Evolutionary conservation across 2,113 vertebrate species (phyloP).

Genomic region (Semicossyphus pulcher): DNA sequence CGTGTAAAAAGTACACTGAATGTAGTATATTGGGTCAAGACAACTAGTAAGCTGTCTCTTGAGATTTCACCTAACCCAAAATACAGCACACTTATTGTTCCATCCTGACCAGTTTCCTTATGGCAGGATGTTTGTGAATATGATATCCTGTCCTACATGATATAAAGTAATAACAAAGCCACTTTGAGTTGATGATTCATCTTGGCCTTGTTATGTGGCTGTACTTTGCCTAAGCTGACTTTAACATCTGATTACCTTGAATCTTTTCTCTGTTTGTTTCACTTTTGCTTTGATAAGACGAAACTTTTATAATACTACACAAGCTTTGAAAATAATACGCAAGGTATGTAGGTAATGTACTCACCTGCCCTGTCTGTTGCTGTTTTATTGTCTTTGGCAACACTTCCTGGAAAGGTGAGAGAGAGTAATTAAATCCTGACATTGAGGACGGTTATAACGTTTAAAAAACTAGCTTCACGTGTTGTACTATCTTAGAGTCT

Average conservation of each 20-base stretch:
- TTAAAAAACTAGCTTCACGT: neutral
- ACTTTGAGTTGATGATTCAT: neutral
- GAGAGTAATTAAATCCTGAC: neutral
- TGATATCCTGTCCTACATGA: neutral
- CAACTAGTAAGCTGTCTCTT: neutral
- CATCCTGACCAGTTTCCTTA: too few relatives aligned
- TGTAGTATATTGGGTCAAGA: too few relatives aligned
- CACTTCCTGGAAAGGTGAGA: constrained; percentile 37
- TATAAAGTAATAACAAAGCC: neutral
- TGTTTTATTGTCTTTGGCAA: constrained; percentile 37
- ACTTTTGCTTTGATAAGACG: neutral
- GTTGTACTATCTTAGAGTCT: too few relatives aligned
- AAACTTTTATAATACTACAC: neutral
- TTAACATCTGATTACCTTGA: neutral
- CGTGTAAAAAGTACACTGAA: neutral
- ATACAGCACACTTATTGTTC: too few relatives aligned
- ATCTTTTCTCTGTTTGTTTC: neutral
- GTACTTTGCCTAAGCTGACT: neutral
- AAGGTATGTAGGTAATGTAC: neutral
- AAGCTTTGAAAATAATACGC: neutral
- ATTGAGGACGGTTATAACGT: neutral
- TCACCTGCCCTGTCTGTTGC: constrained; percentile 46
- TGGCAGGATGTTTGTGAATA: neutral
- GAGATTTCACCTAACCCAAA: neutral
- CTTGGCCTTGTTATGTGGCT: neutral